Conservation (phyloP, 2,113 vertebrate genomes). For the Alouatta palliata region DNA sequence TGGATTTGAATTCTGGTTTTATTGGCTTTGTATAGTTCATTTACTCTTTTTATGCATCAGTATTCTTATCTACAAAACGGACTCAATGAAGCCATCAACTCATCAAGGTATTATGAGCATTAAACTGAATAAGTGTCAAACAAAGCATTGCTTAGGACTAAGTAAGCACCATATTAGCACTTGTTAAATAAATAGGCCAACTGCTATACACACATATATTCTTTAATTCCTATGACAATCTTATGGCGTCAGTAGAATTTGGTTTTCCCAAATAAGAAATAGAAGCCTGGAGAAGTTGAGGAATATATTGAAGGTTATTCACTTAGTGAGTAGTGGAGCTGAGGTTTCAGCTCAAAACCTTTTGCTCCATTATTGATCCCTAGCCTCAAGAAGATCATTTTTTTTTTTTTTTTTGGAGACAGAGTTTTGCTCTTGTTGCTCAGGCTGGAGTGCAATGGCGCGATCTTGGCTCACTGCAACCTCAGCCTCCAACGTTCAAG, state of each 20-base stretch:
- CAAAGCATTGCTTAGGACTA: neutral
- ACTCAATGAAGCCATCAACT: neutral
- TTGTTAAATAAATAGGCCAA: neutral
- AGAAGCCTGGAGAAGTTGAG: neutral
- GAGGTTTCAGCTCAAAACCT: neutral
- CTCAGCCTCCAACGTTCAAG: too few species aligned
- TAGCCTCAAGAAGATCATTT: neutral
- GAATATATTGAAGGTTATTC: neutral
- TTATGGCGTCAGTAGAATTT: neutral
- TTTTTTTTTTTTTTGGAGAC: too few species aligned
- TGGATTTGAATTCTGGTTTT: neutral
- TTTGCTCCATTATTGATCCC: too few species aligned
- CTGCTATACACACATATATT: neutral
- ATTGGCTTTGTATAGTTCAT: neutral
- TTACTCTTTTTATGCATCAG: neutral
- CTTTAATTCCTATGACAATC: neutral
- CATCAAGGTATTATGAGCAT: neutral
- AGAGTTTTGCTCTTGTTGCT: too few species aligned
- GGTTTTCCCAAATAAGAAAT: neutral
- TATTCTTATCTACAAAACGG: neutral
- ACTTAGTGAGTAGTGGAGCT: neutral
- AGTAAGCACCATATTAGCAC: neutral
- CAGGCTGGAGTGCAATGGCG: too few species aligned
- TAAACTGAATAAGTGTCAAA: neutral
- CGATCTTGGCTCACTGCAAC: too few species aligned